Evolutionary conservation across 1,140 invertebrate genomes (phyloP).

Genomic region (Zaprionus lachaisei): DNA sequence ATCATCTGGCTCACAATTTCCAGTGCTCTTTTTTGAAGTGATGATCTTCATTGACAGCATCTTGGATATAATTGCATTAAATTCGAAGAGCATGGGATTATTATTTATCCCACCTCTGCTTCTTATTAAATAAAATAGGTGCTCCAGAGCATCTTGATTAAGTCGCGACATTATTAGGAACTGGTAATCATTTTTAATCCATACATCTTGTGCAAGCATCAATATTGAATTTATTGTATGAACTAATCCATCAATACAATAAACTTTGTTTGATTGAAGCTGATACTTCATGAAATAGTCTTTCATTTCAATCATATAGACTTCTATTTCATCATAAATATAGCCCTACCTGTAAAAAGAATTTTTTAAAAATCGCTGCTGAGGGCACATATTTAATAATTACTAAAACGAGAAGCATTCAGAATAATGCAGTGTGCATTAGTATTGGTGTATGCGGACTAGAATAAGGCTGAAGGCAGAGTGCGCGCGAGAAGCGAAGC

Average conservation of each 20-base stretch:
- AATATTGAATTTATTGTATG: constrained; percentile 21
- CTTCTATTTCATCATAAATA: neutral
- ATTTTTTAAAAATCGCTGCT: no score
- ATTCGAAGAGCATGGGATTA: neutral
- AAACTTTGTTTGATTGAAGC: neutral
- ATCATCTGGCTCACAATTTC: constrained; percentile 3
- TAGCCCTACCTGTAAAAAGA: no score
- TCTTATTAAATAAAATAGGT: neutral
- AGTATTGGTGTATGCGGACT: no score
- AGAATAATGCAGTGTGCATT: no score
- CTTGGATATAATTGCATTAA: constrained; percentile 8
- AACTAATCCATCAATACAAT: constrained; percentile 26
- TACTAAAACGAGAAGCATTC: no score
- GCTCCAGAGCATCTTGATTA: no score
- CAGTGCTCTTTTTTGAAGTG: neutral
- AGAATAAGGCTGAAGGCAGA: no score
- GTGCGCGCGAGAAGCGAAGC: no score
- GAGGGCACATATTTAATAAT: no score
- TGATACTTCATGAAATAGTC: no score
- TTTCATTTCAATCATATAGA: no score
- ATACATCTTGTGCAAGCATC: constrained; percentile 21
- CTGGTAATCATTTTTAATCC: constrained; percentile 8
- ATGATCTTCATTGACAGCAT: constrained; percentile 10
- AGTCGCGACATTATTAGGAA: constrained; percentile 19
- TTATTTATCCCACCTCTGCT: constrained; percentile 18